Evolutionary conservation across 2,888 invertebrate species (phyloP), one percentile per base, ranked within the genome.

Genomic region (Rotaria magnacalcarata): DNA sequence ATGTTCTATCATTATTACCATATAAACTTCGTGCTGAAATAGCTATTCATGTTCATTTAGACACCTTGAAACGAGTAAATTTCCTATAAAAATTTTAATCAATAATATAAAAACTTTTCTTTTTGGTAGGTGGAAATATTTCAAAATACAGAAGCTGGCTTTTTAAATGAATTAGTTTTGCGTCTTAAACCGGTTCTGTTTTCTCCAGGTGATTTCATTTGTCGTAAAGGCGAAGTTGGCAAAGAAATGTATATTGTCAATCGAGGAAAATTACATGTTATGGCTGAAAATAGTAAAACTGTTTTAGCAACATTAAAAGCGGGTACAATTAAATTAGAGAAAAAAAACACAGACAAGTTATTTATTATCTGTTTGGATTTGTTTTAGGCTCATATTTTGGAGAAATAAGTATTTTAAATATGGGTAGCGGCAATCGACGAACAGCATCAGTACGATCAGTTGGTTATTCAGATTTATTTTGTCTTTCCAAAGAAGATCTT

Each of bases 171-270:
- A 92, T 93, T 98, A 90, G 98, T 98, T 89, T 93, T 98, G 88
- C 93, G 96, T 91, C 93, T 98, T 88, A 93, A 96, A 89, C 97
- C 97, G 86, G 97, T 97, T 85, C 94, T 98, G 88, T 98, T 97
- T 92, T 97, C 97, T 89, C 98, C 98, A 50, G 97, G 97, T 87
- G 98, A 98, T 92, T 98, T 96, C 92, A 97, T 98, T 91, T 98
- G 98, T 93, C 94, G 97, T 89, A 98, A 98, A 95, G 97, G 97
- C 90, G 97, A 98, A 93, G 97, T 98, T 88, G 97, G 97, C 89
- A 97, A 97, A 92, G 97, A 97, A 93, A 98, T 98, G 80, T 98
- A 98, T 93, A 97, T 98, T 93, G 97, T 98, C 89, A 97, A 96
- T 92, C 93, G 97, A 89, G 97, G 98, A n/a, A 88, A 90, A 21